Conservation (phyloP, 2,888 invertebrate species). For the Schizaphis graminum region DNA sequence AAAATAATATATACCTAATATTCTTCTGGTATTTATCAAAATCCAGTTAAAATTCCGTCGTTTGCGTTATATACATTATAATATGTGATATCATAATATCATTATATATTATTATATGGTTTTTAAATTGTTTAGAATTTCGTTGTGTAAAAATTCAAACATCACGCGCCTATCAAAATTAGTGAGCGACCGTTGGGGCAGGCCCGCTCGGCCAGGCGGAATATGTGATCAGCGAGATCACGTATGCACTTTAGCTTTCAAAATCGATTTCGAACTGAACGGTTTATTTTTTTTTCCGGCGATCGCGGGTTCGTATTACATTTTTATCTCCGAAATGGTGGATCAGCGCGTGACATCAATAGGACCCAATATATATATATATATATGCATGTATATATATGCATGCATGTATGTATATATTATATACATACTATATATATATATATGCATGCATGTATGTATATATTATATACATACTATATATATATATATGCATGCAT, state of each 20-base stretch:
- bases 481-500: neutral
- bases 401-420: too few species aligned
- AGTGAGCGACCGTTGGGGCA: neutral
- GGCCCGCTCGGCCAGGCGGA: neutral
- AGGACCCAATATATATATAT: neutral
- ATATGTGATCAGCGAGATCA: neutral
- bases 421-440: neutral
- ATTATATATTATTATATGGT: neutral
- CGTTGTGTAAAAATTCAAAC: neutral
- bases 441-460: neutral
- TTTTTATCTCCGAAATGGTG: neutral
- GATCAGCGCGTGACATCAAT: neutral
- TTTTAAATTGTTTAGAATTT: neutral
- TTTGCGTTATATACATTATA: neutral
- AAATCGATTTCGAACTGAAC: neutral
- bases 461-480: neutral
- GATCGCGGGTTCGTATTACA: neutral
- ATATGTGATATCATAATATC: neutral
- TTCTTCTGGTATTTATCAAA: neutral
- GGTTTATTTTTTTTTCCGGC: neutral
- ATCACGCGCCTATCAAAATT: neutral
- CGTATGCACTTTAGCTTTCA: neutral
- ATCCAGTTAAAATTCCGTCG: neutral
- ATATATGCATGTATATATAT: too few species aligned
- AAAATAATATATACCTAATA: too few species aligned